These are phyloP conservation scores for Petaurus breviceps DNA, from an alignment of 2,113 vertebrate genomes.

Conservation along the genomic window DNA sequence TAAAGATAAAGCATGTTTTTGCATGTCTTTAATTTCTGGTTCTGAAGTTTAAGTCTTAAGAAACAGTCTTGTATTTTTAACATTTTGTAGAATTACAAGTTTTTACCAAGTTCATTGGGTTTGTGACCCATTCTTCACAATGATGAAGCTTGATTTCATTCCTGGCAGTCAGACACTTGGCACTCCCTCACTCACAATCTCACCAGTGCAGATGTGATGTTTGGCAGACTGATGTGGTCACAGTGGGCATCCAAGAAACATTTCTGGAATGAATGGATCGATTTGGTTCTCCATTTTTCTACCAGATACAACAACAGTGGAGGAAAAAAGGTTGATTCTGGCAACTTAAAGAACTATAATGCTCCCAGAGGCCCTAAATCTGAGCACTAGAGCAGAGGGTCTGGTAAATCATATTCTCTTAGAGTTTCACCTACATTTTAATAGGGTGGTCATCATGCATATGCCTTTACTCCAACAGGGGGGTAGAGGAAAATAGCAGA, in stretches of 20 bases:
- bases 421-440: not conserved
- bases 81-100: not conserved
- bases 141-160: fast-evolving
- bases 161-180: not conserved
- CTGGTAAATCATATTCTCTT: not conserved
- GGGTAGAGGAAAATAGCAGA: not conserved
- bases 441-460: not conserved
- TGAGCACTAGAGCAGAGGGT: not conserved
- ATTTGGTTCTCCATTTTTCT: not conserved
- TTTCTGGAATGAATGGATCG: not conserved
- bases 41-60: not conserved
- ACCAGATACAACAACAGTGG: not conserved
- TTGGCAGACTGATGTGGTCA: not conserved
- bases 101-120: not conserved
- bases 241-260: slow-evolving; percentile 3
- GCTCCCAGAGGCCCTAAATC: not conserved
- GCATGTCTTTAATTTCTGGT: not conserved
- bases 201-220: not conserved
- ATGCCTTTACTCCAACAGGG: not conserved
- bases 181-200: not conserved
- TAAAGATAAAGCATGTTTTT: not conserved
- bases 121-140: not conserved
- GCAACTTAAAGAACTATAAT: not conserved
- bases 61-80: not conserved
- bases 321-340: not conserved